Evolutionary conservation across 1,140 invertebrate genomes (phyloP), one percentile per base, ranked within the genome.

Genomic region (Procambarus virginalis): DNA sequence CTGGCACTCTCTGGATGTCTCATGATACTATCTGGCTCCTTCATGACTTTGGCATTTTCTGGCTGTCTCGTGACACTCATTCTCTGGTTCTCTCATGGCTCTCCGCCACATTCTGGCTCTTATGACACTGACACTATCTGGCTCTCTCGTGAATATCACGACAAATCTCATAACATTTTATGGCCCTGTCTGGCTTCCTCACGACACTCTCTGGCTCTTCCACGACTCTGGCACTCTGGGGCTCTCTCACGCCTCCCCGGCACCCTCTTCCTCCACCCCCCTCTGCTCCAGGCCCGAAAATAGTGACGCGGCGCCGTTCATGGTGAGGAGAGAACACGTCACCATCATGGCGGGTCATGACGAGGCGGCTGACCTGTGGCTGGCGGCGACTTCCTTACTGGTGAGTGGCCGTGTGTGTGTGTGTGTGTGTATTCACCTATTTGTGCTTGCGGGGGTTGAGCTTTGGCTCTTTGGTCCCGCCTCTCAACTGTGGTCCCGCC

Each of bases 281-380:
- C 64, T 68, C 60, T 49, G 5, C 78, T 34, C 55, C 80, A 89
- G 88, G 88, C 88, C n/a, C 81, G 88, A 83, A 76, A 45, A 70
- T 89, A 49, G 68, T 8, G n/a, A 22, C 60, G 17, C 12, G 48
- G 80, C 68, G 88, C 17, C 75, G 70, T 10, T 20, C 48, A 9
- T 60, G 55, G 68, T 51, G 89, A 85, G 34, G 34, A 46, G 68
- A n/a, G 77, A 86, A 20, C 76, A 91, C 60, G 84, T 91, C 75
- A 91, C 89, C 83, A 91, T 91, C 68, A 91, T 91, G 89, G 83
- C 76, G 6, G 84, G 84, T 10, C 70, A 81, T 22, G 84, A 86
- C 77, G 84, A 86, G 73, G 84, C 83, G 6, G 83, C 83, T 9
- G 89, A 91, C n/a, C 83, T 91, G 20, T 91, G 89, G 89, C 51